phyloP scores from a whole-genome alignment of 2,113 vertebrate genomes.

The Ginglymostoma cirratum region DNA sequence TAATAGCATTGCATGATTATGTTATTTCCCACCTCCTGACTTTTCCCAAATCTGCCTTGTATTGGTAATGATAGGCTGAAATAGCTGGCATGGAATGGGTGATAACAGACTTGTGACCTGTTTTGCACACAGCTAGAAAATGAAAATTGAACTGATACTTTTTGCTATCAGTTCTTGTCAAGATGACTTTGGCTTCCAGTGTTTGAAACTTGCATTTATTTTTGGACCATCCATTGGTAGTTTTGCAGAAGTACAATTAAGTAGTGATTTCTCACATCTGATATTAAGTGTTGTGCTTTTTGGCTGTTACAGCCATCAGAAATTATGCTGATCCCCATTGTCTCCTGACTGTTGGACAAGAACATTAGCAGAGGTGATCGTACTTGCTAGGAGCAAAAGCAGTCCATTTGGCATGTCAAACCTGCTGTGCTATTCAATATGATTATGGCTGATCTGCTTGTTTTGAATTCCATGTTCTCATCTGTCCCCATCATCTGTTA shows the following conservation, averaged over 20 bases:
- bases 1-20: slow-evolving; percentile 56
- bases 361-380: not conserved
- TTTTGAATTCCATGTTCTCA: too few relatives aligned
- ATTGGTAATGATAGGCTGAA: not conserved
- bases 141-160: not conserved
- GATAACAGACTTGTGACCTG: not conserved
- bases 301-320: too few relatives aligned
- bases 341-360: not conserved
- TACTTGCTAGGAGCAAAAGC: too few relatives aligned
- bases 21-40: slow-evolving; percentile 41
- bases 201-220: not conserved
- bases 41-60: not conserved
- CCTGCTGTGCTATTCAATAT: too few relatives aligned
- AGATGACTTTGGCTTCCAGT: not conserved
- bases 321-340: not conserved
- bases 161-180: too few relatives aligned
- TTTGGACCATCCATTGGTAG: not conserved
- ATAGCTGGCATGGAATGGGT: not conserved
- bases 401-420: too few relatives aligned
- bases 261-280: not conserved
- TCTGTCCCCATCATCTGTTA: not conserved
- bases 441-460: too few relatives aligned
- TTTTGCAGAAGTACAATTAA: not conserved
- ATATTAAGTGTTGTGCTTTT: not conserved
- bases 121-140: not conserved